A percentile compares a stretch with the other conserved stretches of the same genome.
phyloP scores from a whole-genome alignment of 2,888 invertebrate genomes.

The Chymomyza amoena region DNA sequence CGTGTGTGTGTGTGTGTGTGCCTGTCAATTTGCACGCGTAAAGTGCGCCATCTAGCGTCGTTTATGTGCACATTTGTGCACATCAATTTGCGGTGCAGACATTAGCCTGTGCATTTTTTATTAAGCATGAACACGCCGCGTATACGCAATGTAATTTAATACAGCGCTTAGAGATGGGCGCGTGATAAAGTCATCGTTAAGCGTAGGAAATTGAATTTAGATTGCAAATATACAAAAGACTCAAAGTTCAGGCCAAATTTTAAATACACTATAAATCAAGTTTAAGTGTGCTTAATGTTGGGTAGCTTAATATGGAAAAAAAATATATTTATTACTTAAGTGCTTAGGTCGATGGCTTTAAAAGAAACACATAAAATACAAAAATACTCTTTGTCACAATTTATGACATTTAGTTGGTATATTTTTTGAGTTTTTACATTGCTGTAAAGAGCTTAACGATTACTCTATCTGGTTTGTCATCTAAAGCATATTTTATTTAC shows the following conservation, averaged over 20 bases:
- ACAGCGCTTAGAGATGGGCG: slow-evolving; percentile 18
- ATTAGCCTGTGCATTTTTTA: slow-evolving; percentile 68
- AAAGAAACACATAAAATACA: no score
- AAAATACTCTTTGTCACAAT: no score
- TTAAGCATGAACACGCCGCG: slow-evolving; percentile 44
- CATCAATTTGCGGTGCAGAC: slow-evolving; percentile 71
- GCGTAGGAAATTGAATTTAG: not conserved
- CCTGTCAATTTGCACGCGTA: slow-evolving; percentile 65
- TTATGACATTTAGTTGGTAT: no score
- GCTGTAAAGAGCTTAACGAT: no score
- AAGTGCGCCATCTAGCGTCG: slow-evolving; percentile 68
- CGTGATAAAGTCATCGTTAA: slow-evolving; percentile 3
- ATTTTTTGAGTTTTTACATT: no score
- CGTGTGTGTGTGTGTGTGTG: slow-evolving; percentile 20
- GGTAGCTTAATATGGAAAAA: no score
- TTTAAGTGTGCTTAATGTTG: no score
- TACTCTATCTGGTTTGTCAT: no score
- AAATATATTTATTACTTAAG: no score
- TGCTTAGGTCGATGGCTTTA: no score
- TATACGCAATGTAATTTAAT: slow-evolving; percentile 47
- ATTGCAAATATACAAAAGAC: not conserved
- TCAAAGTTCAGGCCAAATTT: not conserved
- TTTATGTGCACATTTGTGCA: slow-evolving; percentile 66
- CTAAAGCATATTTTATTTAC: no score
- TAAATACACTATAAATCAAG: not conserved